Percentiles rank a stretch among this genome's conserved stretches.
Conservation (phyloP, 2,888 invertebrate genomes). For the Helicoverpa assulta region DNA sequence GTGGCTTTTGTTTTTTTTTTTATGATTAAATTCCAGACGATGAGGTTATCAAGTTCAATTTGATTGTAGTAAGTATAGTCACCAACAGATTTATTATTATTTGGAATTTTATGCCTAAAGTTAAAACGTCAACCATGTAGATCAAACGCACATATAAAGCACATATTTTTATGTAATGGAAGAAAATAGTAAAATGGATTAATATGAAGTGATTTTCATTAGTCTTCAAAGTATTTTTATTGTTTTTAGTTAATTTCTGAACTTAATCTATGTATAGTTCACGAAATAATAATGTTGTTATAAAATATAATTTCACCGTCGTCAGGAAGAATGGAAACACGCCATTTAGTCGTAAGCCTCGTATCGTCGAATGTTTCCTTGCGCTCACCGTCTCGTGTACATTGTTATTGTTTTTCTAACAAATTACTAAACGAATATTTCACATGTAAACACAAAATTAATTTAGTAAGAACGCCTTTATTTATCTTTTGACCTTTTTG, state of each 20-base stretch:
- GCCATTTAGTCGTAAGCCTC: slow-evolving; percentile 48
- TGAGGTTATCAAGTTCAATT: background rate
- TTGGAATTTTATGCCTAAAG: background rate
- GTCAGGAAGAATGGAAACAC: slow-evolving; percentile 62
- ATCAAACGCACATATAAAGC: no score
- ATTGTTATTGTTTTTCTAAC: slow-evolving; percentile 74
- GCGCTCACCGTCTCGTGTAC: slow-evolving; percentile 55
- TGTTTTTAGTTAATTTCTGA: slow-evolving; percentile 5
- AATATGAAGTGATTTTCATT: no score
- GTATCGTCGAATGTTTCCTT: slow-evolving; percentile 75
- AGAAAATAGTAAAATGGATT: no score
- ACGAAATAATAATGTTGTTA: slow-evolving; percentile 22
- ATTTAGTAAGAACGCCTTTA: slow-evolving; percentile 52
- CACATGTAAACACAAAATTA: slow-evolving; percentile 61
- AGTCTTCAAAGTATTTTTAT: background rate
- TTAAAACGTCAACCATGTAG: no score
- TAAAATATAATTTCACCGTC: slow-evolving; percentile 33
- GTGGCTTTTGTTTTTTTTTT: slow-evolving; percentile 20
- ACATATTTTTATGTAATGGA: no score
- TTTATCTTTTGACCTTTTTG: slow-evolving; percentile 22
- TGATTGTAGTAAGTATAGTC: background rate
- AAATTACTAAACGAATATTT: slow-evolving; percentile 69
- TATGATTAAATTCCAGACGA: slow-evolving; percentile 12
- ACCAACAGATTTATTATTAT: background rate
- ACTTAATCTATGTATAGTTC: background rate